Percentiles rank a stretch among this genome's conserved stretches.
Evolutionary conservation across 1,140 invertebrate genomes (phyloP).

Genomic region (Drosophila parvula): DNA sequence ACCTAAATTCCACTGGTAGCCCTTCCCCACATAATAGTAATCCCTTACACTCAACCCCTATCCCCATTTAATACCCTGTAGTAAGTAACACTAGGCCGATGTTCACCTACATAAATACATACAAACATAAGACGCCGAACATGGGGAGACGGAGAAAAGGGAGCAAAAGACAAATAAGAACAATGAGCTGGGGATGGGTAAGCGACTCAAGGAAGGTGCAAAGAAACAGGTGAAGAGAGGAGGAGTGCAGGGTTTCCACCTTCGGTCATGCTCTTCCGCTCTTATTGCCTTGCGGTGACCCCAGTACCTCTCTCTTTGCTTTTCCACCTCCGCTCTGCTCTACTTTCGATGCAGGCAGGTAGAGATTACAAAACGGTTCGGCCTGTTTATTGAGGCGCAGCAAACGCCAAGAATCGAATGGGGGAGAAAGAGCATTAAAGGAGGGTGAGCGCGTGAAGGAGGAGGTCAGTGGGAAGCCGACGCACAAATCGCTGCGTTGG

Average conservation of each 20-base stretch:
- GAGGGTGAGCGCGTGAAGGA: background rate
- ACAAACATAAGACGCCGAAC: slow-evolving; percentile 12
- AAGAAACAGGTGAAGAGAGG: slow-evolving; percentile 49
- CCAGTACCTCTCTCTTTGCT: slow-evolving; percentile 2
- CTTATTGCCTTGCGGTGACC: slow-evolving; percentile 51
- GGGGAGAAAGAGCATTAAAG: slow-evolving; percentile 5
- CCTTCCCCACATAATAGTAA: background rate
- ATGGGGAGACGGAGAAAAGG: slow-evolving; percentile 16
- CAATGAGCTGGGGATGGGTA: background rate
- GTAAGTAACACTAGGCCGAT: slow-evolving; percentile 37
- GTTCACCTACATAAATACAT: slow-evolving; percentile 57
- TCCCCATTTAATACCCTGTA: slow-evolving; percentile 43
- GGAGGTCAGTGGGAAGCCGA: background rate
- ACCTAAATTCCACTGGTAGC: slow-evolving; percentile 12
- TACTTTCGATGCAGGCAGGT: slow-evolving; percentile 67
- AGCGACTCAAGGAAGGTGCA: slow-evolving; percentile 12
- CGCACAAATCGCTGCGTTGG: slow-evolving; percentile 49
- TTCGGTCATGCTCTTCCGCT: slow-evolving; percentile 17
- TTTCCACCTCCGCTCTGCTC: slow-evolving; percentile 49
- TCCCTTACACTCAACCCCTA: slow-evolving; percentile 3
- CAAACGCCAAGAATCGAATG: background rate
- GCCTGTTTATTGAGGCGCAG: slow-evolving; percentile 48
- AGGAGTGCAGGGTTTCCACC: slow-evolving; percentile 3
- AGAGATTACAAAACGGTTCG: slow-evolving; percentile 71
- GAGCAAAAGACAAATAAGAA: slow-evolving; percentile 6